Evolutionary conservation across 2,888 invertebrate species (phyloP), one percentile per base, ranked within the genome.

Genomic region (Hydropsyche betteni): DNA sequence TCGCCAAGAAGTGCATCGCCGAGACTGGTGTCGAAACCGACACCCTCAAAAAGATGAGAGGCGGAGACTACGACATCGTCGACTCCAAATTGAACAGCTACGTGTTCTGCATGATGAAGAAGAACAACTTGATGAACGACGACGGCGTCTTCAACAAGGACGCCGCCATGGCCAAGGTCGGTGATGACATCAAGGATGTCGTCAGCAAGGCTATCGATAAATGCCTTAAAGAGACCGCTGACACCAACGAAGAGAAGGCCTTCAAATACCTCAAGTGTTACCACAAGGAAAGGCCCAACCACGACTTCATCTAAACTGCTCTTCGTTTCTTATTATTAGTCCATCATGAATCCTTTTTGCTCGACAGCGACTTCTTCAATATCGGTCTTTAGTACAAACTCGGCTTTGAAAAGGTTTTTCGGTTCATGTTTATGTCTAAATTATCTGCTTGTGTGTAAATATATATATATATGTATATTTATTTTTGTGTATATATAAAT

Each of bases 11-110:
- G 74, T 88, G 88, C 78, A 81, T 86, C 10, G 75, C 81, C 0
- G 87, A 88, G 81, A 83, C 86, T 34, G 85, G 86, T 75, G 85
- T 76, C 4, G 86, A 87, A 3, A 86, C 85, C 64, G 83, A 83
- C 36, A 81, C 86, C 0, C 85, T 88, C 50, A 85, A 85, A 81
- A 87, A 87, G 78, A 82, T 87, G 5, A 87, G 87, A 80, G 81
- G 81, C 74, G 87, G 87, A 2, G 87, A 88, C 76, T 87, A 82
- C 80, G 85, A 86, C 34, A 83, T 84, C 34, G 86, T 86, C 6
- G 82, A 82, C 68, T 77, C 77, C 2, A 80, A 80, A 34, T 77
- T 82, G 5, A 80, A 81, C 44, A 76, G 80, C 24, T 82, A 81
- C 78, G 75, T 80, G 16, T 80, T 81, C 78, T 83, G 83, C 79